phyloP scores from a whole-genome alignment of 2,797 vertebrate species.

The Anguilla obscura region DNA sequence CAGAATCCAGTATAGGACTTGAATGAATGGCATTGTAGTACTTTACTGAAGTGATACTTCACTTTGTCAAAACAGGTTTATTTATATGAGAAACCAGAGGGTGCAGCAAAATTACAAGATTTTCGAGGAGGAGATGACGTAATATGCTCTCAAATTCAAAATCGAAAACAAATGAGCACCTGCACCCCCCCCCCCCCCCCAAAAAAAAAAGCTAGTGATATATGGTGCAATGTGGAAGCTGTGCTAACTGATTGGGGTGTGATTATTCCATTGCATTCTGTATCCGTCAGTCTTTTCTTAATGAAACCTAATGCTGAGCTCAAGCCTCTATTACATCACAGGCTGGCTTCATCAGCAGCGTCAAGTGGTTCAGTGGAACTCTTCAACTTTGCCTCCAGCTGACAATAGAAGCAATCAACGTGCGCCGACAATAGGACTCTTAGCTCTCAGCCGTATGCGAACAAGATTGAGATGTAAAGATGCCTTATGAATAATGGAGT shows the following conservation, averaged over 20 bases:
- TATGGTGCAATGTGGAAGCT: neutral
- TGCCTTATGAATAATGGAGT: neutral
- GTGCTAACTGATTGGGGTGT: neutral
- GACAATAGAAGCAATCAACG: conserved; percentile 1
- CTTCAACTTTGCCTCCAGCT: conserved; percentile 7
- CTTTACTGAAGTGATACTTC: neutral
- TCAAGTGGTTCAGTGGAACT: conserved; percentile 10
- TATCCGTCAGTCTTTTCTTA: neutral
- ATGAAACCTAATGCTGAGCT: neutral
- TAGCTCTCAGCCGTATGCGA: neutral
- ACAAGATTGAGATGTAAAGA: neutral
- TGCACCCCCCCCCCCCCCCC: neutral
- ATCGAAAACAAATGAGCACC: neutral
- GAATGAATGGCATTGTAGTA: neutral
- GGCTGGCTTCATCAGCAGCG: conserved; percentile 4
- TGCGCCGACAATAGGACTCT: neutral
- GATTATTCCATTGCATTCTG: neutral
- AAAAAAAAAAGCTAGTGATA: neutral
- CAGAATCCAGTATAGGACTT: neutral
- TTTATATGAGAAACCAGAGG: neutral
- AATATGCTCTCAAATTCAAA: neutral
- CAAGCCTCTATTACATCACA: neutral
- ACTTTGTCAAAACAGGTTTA: neutral
- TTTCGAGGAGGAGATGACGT: neutral
- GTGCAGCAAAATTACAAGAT: neutral